Conservation (phyloP, 2,888 invertebrate species). For the Heliconius ethilla region DNA sequence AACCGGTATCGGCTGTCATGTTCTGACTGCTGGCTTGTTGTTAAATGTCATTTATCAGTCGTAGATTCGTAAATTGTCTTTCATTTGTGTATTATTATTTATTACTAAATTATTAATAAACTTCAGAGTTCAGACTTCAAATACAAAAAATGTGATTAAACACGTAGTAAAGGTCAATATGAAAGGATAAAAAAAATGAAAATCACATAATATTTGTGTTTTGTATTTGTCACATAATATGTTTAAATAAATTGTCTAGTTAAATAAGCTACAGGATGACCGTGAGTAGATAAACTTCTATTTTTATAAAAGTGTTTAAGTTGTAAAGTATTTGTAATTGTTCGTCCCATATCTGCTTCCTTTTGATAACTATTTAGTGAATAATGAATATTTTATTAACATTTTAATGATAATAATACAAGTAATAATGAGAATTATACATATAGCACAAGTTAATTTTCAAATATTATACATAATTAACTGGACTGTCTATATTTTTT, state of each 20-base stretch:
- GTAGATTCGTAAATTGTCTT: not conserved
- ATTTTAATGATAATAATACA: not conserved
- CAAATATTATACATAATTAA: not conserved
- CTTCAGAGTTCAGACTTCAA: not conserved
- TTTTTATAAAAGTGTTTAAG: conserved; percentile 17
- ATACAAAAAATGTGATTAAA: not conserved
- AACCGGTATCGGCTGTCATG: not conserved
- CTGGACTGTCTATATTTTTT: not conserved
- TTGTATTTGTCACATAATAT: too few species aligned
- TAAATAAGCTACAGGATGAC: conserved; percentile 29
- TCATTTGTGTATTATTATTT: not conserved
- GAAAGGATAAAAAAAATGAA: conserved; percentile 7
- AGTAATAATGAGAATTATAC: too few species aligned
- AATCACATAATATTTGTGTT: not conserved
- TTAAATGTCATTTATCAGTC: conserved; percentile 17
- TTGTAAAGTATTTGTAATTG: conserved; percentile 12
- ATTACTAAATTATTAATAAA: not conserved
- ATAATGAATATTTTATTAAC: not conserved
- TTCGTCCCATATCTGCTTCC: conserved; percentile 37
- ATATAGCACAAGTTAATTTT: too few species aligned
- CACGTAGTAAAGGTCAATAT: not conserved
- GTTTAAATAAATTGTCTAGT: not conserved
- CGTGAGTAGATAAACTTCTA: conserved; percentile 29
- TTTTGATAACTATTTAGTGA: conserved; percentile 23
- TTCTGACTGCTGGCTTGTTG: conserved; percentile 8